Percentiles rank a stretch among this genome's conserved stretches.
These are phyloP conservation scores for Coelinius sp. DNA, from an alignment of 2,888 invertebrate genomes.

Conservation along the genomic window DNA sequence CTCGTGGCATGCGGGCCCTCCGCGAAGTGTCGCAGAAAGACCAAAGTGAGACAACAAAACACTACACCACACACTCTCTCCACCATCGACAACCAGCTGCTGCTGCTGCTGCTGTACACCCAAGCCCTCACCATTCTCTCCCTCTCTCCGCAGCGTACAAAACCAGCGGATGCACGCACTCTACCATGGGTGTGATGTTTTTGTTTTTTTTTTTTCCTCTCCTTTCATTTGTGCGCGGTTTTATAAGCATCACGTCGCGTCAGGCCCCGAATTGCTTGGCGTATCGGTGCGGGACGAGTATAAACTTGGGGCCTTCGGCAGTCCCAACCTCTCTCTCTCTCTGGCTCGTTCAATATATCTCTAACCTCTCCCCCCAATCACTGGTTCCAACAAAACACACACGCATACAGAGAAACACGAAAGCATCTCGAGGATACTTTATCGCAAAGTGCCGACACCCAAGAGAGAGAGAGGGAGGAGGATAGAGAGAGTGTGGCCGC, in stretches of 20 bases:
- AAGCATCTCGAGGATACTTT: conserved; percentile 34
- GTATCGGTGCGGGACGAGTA: conserved; percentile 33
- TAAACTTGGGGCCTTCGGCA: conserved; percentile 41
- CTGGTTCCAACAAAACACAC: conserved; percentile 12
- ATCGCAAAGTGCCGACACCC: conserved; percentile 21
- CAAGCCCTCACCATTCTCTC: not conserved
- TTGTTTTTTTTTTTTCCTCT: conserved; percentile 5
- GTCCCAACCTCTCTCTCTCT: conserved; percentile 37
- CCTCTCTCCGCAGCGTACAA: conserved; percentile 27
- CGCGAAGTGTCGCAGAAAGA: conserved; percentile 30
- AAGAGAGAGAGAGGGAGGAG: not conserved
- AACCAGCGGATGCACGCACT: conserved; percentile 29
- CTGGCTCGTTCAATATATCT: conserved; percentile 22
- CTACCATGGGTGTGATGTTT: conserved; percentile 13
- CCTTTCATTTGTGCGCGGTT: conserved; percentile 29
- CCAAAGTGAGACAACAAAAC: conserved; percentile 23
- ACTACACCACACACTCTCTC: not conserved
- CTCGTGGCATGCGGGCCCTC: conserved; percentile 37
- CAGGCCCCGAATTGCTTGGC: conserved; percentile 29
- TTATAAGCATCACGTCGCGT: conserved; percentile 18
- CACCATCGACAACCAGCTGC: conserved; percentile 18
- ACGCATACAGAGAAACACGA: conserved; percentile 6
- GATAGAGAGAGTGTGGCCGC: conserved; percentile 26
- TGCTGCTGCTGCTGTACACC: conserved; percentile 14
- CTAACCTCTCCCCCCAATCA: conserved; percentile 9